phyloP scores from a whole-genome alignment of 2,888 invertebrate species.

The Hydraecia micacea region DNA sequence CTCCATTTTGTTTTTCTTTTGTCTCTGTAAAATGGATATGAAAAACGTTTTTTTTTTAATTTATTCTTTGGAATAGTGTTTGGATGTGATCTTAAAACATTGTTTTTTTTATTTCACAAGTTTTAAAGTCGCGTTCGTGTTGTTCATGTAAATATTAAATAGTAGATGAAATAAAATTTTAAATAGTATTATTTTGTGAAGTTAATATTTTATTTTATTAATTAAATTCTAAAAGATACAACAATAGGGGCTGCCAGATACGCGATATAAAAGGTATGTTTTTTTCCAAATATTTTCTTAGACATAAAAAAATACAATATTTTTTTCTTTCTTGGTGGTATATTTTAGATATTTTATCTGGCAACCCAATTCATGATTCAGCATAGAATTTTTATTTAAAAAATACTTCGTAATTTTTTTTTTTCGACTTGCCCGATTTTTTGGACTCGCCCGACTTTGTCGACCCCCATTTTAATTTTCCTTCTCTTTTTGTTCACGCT shows the following conservation, averaged over 20 bases:
- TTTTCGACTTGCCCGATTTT: neutral
- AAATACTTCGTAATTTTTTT: neutral
- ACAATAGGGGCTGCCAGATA: conserved; percentile 19
- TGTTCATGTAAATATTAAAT: neutral
- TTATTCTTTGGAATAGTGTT: neutral
- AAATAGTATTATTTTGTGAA: neutral
- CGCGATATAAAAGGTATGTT: neutral
- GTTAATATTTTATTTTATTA: neutral
- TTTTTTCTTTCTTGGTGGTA: neutral
- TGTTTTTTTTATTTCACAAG: neutral
- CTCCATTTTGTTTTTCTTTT: conserved; percentile 15
- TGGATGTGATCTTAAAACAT: neutral
- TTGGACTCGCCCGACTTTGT: conserved; percentile 1
- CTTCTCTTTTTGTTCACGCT: conserved; percentile 86
- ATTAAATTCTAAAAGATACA: neutral
- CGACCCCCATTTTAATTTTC: conserved; percentile 61
- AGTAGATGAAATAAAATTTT: too few species aligned
- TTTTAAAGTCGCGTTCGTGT: neutral
- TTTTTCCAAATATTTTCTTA: neutral
- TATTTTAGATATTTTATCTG: conserved; percentile 11
- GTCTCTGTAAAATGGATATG: neutral
- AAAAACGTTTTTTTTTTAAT: neutral
- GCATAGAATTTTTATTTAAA: neutral
- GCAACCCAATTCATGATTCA: conserved; percentile 10
- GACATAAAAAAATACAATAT: neutral